These are phyloP conservation scores for Stegodyphus mimosarum DNA, from an alignment of 1,140 invertebrate species.

Conservation along the genomic window DNA sequence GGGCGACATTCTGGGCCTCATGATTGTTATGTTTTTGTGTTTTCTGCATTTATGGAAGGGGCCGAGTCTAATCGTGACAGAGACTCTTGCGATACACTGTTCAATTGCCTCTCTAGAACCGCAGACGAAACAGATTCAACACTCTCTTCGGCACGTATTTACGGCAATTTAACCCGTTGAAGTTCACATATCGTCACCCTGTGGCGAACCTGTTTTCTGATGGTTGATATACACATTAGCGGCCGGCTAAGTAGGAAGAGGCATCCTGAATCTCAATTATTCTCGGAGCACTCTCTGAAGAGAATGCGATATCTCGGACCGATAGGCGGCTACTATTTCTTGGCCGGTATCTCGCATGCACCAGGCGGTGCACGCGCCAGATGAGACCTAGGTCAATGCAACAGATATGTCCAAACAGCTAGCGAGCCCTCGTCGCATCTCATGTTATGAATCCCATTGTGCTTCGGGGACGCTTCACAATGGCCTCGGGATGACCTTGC, in stretches of 20 bases:
- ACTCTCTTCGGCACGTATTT: constrained; percentile 48
- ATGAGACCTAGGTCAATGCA: constrained; percentile 51
- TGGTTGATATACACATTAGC: constrained; percentile 49
- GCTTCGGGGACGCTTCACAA: constrained; percentile 26
- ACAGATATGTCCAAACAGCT: constrained; percentile 18
- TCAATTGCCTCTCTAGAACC: constrained; percentile 29
- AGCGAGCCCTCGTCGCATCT: constrained; percentile 30
- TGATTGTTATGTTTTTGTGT: constrained; percentile 1
- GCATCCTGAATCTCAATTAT: constrained; percentile 53
- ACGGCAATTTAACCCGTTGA: constrained; percentile 52
- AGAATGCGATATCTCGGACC: constrained; percentile 37
- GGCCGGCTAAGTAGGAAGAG: constrained; percentile 52
- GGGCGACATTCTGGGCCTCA: constrained; percentile 14
- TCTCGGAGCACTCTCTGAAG: constrained; percentile 25
- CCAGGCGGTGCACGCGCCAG: constrained; percentile 27
- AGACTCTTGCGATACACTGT: background rate
- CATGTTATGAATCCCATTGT: constrained; percentile 54
- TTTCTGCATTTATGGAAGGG: constrained; percentile 31
- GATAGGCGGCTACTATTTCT: constrained; percentile 48
- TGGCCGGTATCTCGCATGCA: constrained; percentile 12
- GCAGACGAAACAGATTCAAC: constrained; percentile 30
- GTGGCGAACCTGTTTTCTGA: constrained; percentile 57
- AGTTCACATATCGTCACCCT: constrained; percentile 59
- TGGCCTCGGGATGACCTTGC: constrained; percentile 50
- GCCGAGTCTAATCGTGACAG: constrained; percentile 13